Conservation (phyloP, 2,113 vertebrate species). For the Pachypanchax playfairii region DNA sequence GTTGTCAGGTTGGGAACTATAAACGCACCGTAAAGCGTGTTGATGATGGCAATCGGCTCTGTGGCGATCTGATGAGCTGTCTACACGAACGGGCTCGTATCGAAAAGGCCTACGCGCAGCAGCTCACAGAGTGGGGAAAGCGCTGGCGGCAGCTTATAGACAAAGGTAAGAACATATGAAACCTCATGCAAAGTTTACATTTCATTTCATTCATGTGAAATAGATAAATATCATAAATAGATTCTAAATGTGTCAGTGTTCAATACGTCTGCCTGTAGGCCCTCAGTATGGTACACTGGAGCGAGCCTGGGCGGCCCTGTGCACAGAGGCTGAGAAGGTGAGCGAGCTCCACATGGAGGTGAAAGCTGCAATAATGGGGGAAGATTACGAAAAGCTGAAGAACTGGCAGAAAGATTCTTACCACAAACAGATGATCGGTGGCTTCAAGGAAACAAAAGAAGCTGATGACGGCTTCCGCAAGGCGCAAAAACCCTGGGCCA, state of each 20-base stretch:
- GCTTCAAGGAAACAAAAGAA: conserved; percentile 98
- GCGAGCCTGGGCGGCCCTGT: conserved; percentile 90
- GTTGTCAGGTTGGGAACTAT: conserved; percentile 91
- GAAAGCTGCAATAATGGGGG: conserved; percentile 89
- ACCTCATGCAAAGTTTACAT: not conserved
- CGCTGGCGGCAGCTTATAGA: conserved; percentile 95
- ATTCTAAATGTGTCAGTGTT: not conserved
- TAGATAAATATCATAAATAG: no score
- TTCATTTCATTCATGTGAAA: no score
- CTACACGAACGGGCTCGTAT: conserved; percentile 94
- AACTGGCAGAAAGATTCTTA: conserved; percentile 98
- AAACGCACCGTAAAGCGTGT: conserved; percentile 93
- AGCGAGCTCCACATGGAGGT: conserved; percentile 97
- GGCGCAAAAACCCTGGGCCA: conserved; percentile 99
- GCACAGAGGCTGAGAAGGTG: conserved; percentile 94
- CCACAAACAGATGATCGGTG: conserved; percentile 99
- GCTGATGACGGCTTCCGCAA: conserved; percentile 96
- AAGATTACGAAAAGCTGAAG: conserved; percentile 98
- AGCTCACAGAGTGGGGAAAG: conserved; percentile 96
- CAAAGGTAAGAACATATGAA: conserved; percentile 81
- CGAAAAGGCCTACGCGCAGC: conserved; percentile 93
- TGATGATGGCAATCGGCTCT: conserved; percentile 93
- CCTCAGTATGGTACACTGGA: conserved; percentile 96
- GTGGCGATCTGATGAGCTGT: conserved; percentile 94
- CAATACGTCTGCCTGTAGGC: conserved; percentile 76